phyloP scores from a whole-genome alignment of 2,113 vertebrate species.

The Silurus glanis region DNA sequence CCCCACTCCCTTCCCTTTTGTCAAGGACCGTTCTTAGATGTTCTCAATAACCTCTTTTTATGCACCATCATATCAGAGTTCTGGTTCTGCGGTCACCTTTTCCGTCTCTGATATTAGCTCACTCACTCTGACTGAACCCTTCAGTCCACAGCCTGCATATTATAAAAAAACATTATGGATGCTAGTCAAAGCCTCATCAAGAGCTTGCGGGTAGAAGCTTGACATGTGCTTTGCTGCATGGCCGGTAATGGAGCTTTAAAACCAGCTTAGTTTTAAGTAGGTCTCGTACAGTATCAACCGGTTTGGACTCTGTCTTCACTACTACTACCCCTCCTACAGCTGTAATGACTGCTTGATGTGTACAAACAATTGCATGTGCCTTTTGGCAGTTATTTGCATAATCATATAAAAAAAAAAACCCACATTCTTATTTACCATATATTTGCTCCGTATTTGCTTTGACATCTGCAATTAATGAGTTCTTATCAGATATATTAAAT shows the following conservation, averaged over 20 bases:
- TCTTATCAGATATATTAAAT: not conserved
- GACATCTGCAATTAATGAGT: not conserved
- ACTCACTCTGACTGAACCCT: not conserved
- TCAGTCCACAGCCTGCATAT: constrained; percentile 6
- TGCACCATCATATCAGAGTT: not conserved
- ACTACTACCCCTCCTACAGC: constrained; percentile 18
- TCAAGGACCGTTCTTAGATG: not conserved
- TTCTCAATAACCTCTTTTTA: not conserved
- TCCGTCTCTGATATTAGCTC: not conserved
- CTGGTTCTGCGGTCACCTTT: not conserved
- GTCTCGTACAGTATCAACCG: constrained; percentile 29
- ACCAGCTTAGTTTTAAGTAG: constrained; percentile 17
- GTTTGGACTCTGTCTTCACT: constrained; percentile 19
- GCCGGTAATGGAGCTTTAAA: not conserved
- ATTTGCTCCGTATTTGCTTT: constrained; percentile 12
- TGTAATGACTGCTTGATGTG: constrained; percentile 37
- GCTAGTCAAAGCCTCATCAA: not conserved
- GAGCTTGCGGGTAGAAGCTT: not conserved
- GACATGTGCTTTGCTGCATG: not conserved
- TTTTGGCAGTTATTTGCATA: constrained; percentile 44
- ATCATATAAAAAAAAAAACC: constrained; percentile 28
- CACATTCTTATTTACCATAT: constrained; percentile 12
- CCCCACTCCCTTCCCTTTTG: not conserved
- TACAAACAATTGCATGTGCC: constrained; percentile 30
- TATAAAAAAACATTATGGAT: not conserved